Base-by-base conservation (phyloP, 1,140 invertebrate genomes). In the Macrobrachium rosenbergii region DNA sequence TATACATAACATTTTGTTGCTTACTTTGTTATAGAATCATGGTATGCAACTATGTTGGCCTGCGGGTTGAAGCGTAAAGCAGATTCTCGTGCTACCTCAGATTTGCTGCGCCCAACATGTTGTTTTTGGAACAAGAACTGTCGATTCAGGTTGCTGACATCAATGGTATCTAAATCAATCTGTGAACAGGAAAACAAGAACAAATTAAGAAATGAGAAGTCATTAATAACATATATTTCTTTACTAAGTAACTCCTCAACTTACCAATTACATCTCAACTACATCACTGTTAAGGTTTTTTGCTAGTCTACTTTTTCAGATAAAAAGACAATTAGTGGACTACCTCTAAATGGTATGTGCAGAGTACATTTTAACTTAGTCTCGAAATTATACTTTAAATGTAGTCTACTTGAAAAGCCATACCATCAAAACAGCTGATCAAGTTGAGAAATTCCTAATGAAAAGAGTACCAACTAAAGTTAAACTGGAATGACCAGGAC, bases 111-210 rank as follows among this genome's bases (percentile, higher is more conserved):
- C 7, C 98, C 98, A 88, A 99, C 98, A 94, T 99, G 98, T 91
- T 98, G 95, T 91, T 98, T 98, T 91, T 98, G 96, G 92, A 99
- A 99, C 5, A 99, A 92, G 93, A 99, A 99, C 92, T 99, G 99
- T 17, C 99, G 94, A 92, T 99, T 99, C 58, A 99, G 93, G 92
- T 99, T 99, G 92, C 98, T 99, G 17, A 99, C 96, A 93, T 99
- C 99, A 91, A 99, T 99, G 2, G 98, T 99, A 92, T 99, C 99
- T 91, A 99, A 94, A 94, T 99, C 99, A 93, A 99, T 99, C 98
- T 99, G 92, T 45, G 58, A 64, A 86, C 8, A 62, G 2, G 8
- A 16, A 67, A n/a, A 76, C 8, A 58, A n/a, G 16, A 11, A 52
- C 43, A 80, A 60, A n/a, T 80, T 62, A 10, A n/a, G n/a, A n/a